Conservation (phyloP, 2,888 invertebrate genomes). For the Leucozona laternaria region DNA sequence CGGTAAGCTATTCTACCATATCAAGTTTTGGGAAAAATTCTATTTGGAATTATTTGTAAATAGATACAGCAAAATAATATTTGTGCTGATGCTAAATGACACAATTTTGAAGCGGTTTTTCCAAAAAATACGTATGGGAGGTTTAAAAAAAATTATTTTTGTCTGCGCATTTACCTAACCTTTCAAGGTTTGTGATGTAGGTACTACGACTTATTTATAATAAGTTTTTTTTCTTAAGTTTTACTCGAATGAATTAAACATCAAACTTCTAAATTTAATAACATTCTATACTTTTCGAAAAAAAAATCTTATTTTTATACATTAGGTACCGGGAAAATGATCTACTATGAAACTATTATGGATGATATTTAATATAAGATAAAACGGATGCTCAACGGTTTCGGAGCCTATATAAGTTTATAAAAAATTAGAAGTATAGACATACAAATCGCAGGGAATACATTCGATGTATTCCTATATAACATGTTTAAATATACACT, state of each 20-base stretch:
- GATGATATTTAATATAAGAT: constrained; percentile 73
- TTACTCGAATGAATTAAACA: constrained; percentile 7
- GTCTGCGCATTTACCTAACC: background rate
- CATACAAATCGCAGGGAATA: constrained; percentile 57
- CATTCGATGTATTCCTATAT: constrained; percentile 54
- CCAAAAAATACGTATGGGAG: constrained; percentile 11
- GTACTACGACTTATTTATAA: constrained; percentile 1
- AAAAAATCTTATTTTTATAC: constrained; percentile 46
- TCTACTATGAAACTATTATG: constrained; percentile 61
- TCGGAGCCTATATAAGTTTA: constrained; percentile 81
- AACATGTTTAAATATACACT: constrained; percentile 56
- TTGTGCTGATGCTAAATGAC: constrained; percentile 5
- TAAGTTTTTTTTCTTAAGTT: background rate
- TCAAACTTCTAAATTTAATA: constrained; percentile 26
- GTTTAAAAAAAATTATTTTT: background rate
- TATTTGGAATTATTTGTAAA: constrained; percentile 5
- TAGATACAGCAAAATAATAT: background rate
- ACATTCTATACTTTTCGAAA: constrained; percentile 18
- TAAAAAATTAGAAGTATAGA: constrained; percentile 57
- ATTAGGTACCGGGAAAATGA: constrained; percentile 37
- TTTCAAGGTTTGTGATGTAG: background rate
- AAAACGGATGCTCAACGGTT: constrained; percentile 83
- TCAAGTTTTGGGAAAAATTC: constrained; percentile 19
- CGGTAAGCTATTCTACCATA: constrained; percentile 35
- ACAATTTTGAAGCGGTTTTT: background rate